Conservation (phyloP, 2,113 vertebrate species). For the sheep (Ovis aries) region DNA sequence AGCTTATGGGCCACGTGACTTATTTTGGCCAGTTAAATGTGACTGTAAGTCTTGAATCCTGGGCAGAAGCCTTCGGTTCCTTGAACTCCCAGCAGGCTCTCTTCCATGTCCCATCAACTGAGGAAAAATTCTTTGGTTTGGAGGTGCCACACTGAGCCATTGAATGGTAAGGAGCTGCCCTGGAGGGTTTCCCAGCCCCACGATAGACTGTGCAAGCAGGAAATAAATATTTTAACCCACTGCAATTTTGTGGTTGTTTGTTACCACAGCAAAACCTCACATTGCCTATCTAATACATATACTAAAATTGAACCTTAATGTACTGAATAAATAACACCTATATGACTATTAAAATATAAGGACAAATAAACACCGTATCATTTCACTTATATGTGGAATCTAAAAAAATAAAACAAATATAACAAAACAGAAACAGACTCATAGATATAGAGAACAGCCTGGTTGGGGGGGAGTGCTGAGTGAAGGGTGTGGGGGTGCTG, state of each 20-base stretch:
- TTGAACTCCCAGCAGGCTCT: not conserved
- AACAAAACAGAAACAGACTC: not conserved
- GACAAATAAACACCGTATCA: not conserved
- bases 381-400: not conserved
- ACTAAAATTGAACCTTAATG: not conserved
- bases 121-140: not conserved
- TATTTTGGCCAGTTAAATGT: not conserved
- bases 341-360: not conserved
- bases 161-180: not conserved
- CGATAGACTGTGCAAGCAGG: not conserved
- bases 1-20: not conserved
- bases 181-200: not conserved
- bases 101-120: accelerated
- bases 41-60: not conserved
- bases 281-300: not conserved
- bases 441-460: not conserved
- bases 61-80: not conserved
- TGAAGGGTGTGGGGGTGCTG: not conserved
- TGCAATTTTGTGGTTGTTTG: not conserved
- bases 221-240: not conserved
- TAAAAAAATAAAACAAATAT: not conserved
- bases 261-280: not conserved
- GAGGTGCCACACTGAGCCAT: too few species aligned
- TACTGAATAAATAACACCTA: not conserved
- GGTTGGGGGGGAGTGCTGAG: not conserved